Conservation (phyloP, 1,140 invertebrate genomes). For the Ceratina japonica region DNA sequence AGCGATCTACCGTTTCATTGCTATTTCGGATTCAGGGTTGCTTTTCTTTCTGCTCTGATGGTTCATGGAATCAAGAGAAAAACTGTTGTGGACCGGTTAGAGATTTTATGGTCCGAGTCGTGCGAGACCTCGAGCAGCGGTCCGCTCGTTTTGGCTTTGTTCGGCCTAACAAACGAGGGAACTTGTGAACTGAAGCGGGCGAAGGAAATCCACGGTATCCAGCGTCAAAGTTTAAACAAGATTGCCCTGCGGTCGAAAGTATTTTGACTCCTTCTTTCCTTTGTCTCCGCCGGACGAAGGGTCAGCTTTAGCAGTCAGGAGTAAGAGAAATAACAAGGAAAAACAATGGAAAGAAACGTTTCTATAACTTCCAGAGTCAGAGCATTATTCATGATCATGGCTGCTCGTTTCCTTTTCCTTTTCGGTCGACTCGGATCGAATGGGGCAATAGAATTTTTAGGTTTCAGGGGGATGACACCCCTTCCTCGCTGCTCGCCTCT, state of each 20-base stretch:
- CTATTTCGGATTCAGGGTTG: not conserved
- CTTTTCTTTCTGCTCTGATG: too few relatives aligned
- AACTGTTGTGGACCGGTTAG: too few relatives aligned
- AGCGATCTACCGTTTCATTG: not conserved
- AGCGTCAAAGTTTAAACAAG: not conserved
- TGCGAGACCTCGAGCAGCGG: not conserved
- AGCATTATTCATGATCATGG: not conserved
- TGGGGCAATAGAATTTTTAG: constrained; percentile 23
- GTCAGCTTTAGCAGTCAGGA: not conserved
- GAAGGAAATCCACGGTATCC: constrained; percentile 1
- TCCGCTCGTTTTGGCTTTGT: not conserved
- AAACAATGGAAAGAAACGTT: too few relatives aligned
- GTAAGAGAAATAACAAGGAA: not conserved
- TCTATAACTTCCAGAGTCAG: not conserved
- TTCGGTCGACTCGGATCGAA: constrained; percentile 6
- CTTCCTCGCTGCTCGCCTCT: constrained; percentile 9
- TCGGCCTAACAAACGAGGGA: not conserved
- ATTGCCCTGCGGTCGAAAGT: not conserved
- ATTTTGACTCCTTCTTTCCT: too few relatives aligned
- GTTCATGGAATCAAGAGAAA: too few relatives aligned
- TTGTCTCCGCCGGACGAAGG: not conserved
- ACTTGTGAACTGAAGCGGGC: not conserved
- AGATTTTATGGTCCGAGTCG: not conserved
- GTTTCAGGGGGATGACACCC: not conserved
- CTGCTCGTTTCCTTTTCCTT: too few relatives aligned